Evolutionary conservation across 2,888 invertebrate genomes (phyloP).

Genomic region (Stegophylla sp.): DNA sequence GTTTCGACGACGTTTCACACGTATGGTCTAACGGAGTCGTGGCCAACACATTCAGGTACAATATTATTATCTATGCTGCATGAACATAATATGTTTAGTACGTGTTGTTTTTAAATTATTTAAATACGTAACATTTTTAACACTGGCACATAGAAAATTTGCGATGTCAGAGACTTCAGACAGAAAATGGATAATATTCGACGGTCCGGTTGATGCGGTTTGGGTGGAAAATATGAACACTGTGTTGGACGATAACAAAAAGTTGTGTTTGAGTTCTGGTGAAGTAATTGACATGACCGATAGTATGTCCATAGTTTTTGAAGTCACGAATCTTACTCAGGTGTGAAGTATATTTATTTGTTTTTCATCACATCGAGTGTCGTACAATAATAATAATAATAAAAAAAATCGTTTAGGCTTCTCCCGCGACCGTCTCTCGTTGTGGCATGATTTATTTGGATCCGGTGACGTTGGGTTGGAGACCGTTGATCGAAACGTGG

Average conservation of each 20-base stretch:
- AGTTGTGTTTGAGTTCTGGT: constrained; percentile 84
- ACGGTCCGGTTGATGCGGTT: constrained; percentile 87
- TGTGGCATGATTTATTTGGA: constrained; percentile 94
- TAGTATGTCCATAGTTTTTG: constrained; percentile 86
- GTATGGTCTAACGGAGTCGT: constrained; percentile 91
- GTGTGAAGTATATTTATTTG: constrained; percentile 62
- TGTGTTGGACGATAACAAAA: constrained; percentile 86
- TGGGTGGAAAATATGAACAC: constrained; percentile 94
- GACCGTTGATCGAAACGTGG: constrained; percentile 83
- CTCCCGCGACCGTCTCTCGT: constrained; percentile 86
- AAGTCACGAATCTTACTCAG: constrained; percentile 84
- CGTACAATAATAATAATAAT: background rate
- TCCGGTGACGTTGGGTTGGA: constrained; percentile 82
- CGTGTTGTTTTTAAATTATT: background rate
- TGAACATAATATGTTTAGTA: background rate
- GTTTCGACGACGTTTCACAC: constrained; percentile 88
- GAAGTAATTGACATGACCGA: constrained; percentile 84
- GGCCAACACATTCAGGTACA: constrained; percentile 68
- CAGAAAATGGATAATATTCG: constrained; percentile 91
- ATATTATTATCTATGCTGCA: too few relatives aligned
- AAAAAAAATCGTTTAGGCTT: constrained; percentile 66
- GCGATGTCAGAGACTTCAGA: constrained; percentile 78
- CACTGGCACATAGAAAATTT: constrained; percentile 77
- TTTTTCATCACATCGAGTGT: background rate
- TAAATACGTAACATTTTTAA: constrained; percentile 20